phyloP scores from a whole-genome alignment of 2,113 vertebrate species.

The Delphinapterus leucas region DNA sequence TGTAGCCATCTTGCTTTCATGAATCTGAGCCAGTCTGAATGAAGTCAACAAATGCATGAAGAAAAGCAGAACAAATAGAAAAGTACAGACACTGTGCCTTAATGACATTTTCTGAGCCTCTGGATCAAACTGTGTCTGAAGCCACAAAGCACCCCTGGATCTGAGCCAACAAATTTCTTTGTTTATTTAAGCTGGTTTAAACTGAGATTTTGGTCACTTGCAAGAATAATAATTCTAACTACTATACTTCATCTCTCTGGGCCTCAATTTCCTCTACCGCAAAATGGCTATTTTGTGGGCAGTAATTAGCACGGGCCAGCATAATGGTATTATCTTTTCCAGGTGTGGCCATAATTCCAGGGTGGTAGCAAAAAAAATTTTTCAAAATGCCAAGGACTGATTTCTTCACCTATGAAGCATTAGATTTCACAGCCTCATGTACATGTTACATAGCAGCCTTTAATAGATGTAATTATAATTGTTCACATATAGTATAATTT shows the following conservation, averaged over 20 bases:
- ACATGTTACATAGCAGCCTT: background rate
- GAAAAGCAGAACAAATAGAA: background rate
- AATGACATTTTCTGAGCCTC: background rate
- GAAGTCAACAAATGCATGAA: background rate
- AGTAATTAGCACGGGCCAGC: background rate
- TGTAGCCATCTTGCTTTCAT: background rate
- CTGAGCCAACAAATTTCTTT: background rate
- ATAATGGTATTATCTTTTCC: background rate
- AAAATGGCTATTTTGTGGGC: background rate
- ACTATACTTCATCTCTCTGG: background rate
- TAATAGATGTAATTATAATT: background rate
- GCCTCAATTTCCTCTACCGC: background rate
- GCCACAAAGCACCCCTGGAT: background rate
- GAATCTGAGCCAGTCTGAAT: background rate
- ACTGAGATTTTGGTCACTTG: background rate
- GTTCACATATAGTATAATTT: background rate
- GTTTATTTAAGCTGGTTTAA: background rate
- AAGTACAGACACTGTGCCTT: background rate
- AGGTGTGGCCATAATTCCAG: background rate
- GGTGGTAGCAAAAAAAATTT: background rate
- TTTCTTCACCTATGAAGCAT: background rate
- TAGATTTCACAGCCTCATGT: background rate
- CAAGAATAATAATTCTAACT: background rate
- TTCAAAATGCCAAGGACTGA: background rate
- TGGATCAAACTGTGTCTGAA: background rate